Evolutionary conservation across 2,113 vertebrate genomes (phyloP), one percentile per base, ranked within the genome.

Genomic region (Zootoca vivipara): DNA sequence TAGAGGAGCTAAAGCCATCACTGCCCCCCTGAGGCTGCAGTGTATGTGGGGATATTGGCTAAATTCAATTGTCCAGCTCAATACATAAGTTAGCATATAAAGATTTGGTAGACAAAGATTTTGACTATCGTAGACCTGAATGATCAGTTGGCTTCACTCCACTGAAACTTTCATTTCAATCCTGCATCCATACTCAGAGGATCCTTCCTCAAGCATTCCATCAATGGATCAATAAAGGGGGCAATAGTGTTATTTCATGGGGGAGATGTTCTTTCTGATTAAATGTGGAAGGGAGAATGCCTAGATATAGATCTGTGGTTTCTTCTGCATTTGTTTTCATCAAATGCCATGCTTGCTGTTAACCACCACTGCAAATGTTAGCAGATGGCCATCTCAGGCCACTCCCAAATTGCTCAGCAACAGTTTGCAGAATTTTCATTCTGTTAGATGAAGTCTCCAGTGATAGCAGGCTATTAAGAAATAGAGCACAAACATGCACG

Each of bases 401-500:
- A 40, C 28, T 40, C 46, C 69, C 73, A 16, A 46, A 82, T 6
- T 26, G 30, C 58, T 82, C 38, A 82, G 79, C 40, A 65, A 62
- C 72, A n/a, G 38, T 75, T 62, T n/a, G 38, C 58, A 82, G 80
- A 87, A 16, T n/a, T 52, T 82, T 75, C 42, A 74, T 82, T 87
- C 69, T 35, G 16, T 22, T 65, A 56, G 38, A 64, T 46, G 70
- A 74, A 74, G 30, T 62, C 70, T 69, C 73, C 28, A 88, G 28
- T 64, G 42, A 88, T 64, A 35, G n/a, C 26, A 85, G 35, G 69
- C 30, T 74, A 84, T 73, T 73, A 58, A 73, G 67, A 84, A 84
- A 56, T 22, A 73, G 69, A 28, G 15, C 42, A 74, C 56, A 74
- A 85, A 62, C 26, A 38, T 38, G 16, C 35, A 74, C 74, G 52